phyloP scores from a whole-genome alignment of 1,140 invertebrate species.

The Neodiprion virginianus region DNA sequence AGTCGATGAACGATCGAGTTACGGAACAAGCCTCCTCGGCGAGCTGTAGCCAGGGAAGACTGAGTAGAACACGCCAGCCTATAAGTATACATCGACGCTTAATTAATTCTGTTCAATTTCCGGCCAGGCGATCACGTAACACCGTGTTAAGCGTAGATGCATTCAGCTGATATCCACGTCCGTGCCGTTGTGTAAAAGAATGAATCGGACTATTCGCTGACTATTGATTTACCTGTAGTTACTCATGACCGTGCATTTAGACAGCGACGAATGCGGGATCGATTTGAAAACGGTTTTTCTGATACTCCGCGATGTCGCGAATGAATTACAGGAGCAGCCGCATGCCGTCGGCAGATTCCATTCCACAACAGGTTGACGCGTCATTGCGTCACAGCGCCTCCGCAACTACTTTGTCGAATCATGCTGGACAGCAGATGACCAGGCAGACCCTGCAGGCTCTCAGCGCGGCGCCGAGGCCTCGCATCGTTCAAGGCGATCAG shows the following conservation, averaged over 20 bases:
- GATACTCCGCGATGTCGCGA: not conserved
- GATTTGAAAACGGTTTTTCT: conserved; percentile 33
- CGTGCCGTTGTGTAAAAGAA: not conserved
- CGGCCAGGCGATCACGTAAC: conserved; percentile 8
- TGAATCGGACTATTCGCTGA: not conserved
- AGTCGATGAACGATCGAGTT: too few relatives aligned
- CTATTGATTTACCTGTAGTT: conserved; percentile 17
- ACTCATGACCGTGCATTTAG: too few relatives aligned
- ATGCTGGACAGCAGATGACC: conserved; percentile 71
- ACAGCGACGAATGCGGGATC: not conserved
- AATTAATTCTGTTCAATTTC: conserved; percentile 6
- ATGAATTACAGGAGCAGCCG: conserved; percentile 63
- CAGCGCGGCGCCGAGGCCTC: conserved; percentile 77
- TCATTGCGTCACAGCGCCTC: conserved; percentile 62
- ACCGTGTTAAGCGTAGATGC: not conserved
- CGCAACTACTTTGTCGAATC: conserved; percentile 46
- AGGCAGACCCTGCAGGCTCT: conserved; percentile 79
- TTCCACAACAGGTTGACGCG: conserved; percentile 55
- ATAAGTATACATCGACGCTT: not conserved
- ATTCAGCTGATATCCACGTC: not conserved
- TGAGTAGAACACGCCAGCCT: too few relatives aligned
- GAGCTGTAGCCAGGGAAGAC: too few relatives aligned
- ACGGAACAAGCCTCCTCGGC: too few relatives aligned
- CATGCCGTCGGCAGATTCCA: conserved; percentile 68
- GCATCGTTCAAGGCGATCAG: conserved; percentile 72